phyloP scores from a whole-genome alignment of 2,888 invertebrate species.

The Trachelus stipa region DNA sequence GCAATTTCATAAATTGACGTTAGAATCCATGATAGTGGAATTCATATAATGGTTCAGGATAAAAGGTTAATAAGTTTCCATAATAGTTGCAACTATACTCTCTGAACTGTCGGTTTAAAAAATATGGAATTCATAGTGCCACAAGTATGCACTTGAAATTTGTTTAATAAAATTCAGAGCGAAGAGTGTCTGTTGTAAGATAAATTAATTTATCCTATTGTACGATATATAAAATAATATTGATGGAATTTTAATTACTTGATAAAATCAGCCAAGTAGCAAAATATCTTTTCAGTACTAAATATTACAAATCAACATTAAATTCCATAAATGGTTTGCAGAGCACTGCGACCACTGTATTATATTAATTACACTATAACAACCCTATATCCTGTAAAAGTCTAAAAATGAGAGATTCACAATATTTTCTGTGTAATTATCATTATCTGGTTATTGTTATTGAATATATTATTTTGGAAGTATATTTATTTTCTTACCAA shows the following conservation, averaged over 20 bases:
- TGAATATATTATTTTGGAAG: slow-evolving; percentile 45
- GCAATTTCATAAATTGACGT: background rate
- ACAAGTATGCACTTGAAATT: background rate
- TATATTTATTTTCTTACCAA: slow-evolving; percentile 25
- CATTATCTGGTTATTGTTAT: slow-evolving; percentile 29
- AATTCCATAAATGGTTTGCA: background rate
- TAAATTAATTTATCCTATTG: background rate
- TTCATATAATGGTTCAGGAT: background rate
- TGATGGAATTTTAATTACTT: slow-evolving; percentile 3
- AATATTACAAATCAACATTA: background rate
- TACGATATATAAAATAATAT: background rate
- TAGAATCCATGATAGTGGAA: background rate
- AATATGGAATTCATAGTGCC: background rate
- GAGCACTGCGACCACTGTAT: background rate
- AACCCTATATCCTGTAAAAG: slow-evolving; percentile 14
- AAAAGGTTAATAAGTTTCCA: background rate
- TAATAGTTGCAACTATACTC: background rate
- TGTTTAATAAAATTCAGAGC: background rate
- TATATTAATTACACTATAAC: background rate
- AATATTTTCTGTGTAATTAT: background rate
- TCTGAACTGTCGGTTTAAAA: background rate
- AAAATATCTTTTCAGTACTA: slow-evolving; percentile 1
- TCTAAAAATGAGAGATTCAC: slow-evolving; percentile 19
- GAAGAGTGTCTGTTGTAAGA: background rate
- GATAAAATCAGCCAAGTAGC: slow-evolving; percentile 4